Evolutionary conservation across 2,888 invertebrate species (phyloP).

Genomic region (Andrena bicolor): DNA sequence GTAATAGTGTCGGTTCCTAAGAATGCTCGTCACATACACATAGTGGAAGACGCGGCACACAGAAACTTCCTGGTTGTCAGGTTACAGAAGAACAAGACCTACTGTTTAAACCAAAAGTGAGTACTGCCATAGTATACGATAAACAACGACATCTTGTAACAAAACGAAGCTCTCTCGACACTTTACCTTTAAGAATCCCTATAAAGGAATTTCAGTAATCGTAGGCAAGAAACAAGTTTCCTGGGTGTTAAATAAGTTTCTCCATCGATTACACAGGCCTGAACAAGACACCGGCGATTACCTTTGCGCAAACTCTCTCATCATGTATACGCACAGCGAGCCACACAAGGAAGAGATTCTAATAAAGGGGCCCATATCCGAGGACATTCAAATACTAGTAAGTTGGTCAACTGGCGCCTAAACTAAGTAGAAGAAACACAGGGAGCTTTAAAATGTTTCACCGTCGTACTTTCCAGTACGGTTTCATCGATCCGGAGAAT

Average conservation of each 20-base stretch:
- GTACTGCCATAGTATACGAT: background rate
- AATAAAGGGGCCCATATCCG: constrained; percentile 93
- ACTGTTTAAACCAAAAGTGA: constrained; percentile 90
- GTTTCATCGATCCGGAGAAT: constrained; percentile 86
- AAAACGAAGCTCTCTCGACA: too few relatives aligned
- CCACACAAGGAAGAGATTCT: constrained; percentile 92
- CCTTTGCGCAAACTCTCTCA: constrained; percentile 92
- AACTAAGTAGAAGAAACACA: too few relatives aligned
- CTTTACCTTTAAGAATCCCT: too few relatives aligned
- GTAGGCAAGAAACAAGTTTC: too few relatives aligned
- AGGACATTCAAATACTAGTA: constrained; percentile 93
- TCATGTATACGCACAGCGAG: constrained; percentile 91
- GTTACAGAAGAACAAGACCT: constrained; percentile 88
- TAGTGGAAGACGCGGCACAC: constrained; percentile 88
- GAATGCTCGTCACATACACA: constrained; percentile 92
- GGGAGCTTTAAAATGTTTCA: background rate
- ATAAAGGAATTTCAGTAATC: too few relatives aligned
- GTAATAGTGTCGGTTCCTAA: constrained; percentile 88
- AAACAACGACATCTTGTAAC: too few relatives aligned
- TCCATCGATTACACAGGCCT: constrained; percentile 86
- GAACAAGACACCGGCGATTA: constrained; percentile 92
- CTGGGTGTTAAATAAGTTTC: constrained; percentile 34
- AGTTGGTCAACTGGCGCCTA: too few relatives aligned
- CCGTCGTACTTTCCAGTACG: constrained; percentile 67
- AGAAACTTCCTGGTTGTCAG: constrained; percentile 90